Evolutionary conservation across 2,888 invertebrate species (phyloP), one percentile per base, ranked within the genome.

Genomic region (Pachycephus smyrnensis): DNA sequence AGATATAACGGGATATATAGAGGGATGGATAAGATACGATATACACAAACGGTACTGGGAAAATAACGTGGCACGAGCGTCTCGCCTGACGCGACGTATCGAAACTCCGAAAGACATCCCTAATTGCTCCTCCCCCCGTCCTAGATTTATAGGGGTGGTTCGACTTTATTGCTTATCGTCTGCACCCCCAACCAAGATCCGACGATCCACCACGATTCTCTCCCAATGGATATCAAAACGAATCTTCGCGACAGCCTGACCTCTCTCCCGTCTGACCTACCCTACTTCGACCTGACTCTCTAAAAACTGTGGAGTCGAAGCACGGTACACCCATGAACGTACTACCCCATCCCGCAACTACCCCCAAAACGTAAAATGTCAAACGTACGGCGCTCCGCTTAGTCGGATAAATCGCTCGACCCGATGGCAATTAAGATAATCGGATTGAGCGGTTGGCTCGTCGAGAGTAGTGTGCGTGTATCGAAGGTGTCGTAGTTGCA

Each of bases 151-250:
- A 82, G 75, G 75, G 77, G 83, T 82, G 83, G 86, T 86, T 86
- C 84, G 81, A 84, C 86, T 86, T 86, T 86, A 86, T 86, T 84
- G 85, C 83, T 84, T 85, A 86, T 84, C 84, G 85, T 80, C 76
- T 77, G 78, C 79, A 79, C 73, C 75, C 37, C 79, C 76, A 71
- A 32, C 69, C 30, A 9, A 4, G 69, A 69, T 2, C 30, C 9
- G 69, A 31, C 69, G 69, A 69, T 69, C 32, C 15, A 6, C 11
- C 4, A 11, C 30, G 32, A 31, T 69, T 69, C 32, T 1, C 30
- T 32, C 69, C 69, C 69, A 30, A 32, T 32, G 69, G 11, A 32
- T 69, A 12, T 68, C 11, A 12, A 12, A 30, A 11, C 69, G 12
- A 32, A 69, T 69, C 30, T 12, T 32, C 69, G 32, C 69, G 69